Conservation (phyloP, 2,113 vertebrate genomes). For the Catharus fuscescens region DNA sequence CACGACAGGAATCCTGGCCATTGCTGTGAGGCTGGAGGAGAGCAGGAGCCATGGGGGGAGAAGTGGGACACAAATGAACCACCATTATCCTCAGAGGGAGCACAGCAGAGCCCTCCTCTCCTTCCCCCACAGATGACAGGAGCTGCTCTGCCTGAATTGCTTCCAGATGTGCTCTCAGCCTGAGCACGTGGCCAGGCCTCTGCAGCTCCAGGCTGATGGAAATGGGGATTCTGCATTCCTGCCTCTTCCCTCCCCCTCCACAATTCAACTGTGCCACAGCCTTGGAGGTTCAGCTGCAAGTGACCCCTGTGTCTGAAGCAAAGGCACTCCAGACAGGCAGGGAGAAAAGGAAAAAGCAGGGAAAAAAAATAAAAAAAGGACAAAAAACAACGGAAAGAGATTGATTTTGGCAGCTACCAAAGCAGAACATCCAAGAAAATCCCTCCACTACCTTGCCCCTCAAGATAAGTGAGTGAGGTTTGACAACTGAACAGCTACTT, state of each 20-base stretch:
- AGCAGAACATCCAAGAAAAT: background rate
- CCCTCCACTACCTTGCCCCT: slow-evolving; percentile 1
- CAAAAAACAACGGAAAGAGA: background rate
- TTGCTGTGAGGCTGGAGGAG: background rate
- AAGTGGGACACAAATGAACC: background rate
- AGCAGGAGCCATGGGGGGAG: background rate
- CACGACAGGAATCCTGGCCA: background rate
- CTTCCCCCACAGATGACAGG: slow-evolving; percentile 47
- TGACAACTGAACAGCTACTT: background rate
- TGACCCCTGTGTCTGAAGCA: slow-evolving; percentile 13
- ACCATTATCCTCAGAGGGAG: slow-evolving; percentile 9
- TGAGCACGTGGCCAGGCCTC: slow-evolving; percentile 12
- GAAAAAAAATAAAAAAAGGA: accelerated
- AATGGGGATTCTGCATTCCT: slow-evolving; percentile 55
- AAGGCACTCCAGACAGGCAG: background rate
- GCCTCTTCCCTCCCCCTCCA: slow-evolving; percentile 5
- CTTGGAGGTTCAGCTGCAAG: slow-evolving; percentile 23
- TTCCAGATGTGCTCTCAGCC: slow-evolving; percentile 69
- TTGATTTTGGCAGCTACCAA: background rate
- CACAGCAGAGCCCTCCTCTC: slow-evolving; percentile 45
- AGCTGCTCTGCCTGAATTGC: slow-evolving; percentile 59
- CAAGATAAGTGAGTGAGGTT: background rate
- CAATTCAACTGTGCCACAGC: slow-evolving; percentile 18
- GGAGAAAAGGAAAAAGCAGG: background rate
- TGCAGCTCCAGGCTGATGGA: slow-evolving; percentile 29